A percentile compares a stretch with the other conserved stretches of the same genome.
Evolutionary conservation across 2,113 vertebrate genomes (phyloP).

Genomic region (Chionodraco myersi): DNA sequence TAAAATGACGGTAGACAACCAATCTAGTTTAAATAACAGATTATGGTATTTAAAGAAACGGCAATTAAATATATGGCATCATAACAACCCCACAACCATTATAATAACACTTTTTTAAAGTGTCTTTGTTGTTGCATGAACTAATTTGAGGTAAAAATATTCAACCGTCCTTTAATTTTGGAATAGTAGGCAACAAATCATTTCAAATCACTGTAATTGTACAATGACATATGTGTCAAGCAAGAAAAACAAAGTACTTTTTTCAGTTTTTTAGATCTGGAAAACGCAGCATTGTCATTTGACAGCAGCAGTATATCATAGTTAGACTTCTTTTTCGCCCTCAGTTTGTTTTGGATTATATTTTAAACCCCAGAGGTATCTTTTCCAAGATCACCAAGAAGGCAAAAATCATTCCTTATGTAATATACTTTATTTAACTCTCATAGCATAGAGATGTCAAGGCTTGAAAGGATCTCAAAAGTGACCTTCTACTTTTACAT

Average conservation of each 20-base stretch:
- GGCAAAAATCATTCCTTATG: slow-evolving; percentile 20
- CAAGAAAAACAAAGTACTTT: not conserved
- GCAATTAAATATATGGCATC: not conserved
- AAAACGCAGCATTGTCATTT: slow-evolving; percentile 29
- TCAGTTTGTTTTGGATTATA: slow-evolving; percentile 29
- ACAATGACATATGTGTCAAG: slow-evolving; percentile 23
- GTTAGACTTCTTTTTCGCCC: slow-evolving; percentile 22
- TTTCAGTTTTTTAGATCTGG: slow-evolving; percentile 21
- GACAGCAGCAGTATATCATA: slow-evolving; percentile 36
- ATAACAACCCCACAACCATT: not conserved
- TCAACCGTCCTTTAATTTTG: not conserved
- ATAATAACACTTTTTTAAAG: not conserved
- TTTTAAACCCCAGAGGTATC: slow-evolving; percentile 1
- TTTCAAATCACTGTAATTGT: slow-evolving; percentile 3
- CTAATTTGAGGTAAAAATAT: not conserved
- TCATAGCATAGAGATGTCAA: slow-evolving; percentile 7
- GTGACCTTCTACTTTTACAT: slow-evolving; percentile 23
- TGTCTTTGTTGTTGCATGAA: not conserved
- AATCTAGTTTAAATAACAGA: not conserved
- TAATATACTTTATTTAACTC: not conserved
- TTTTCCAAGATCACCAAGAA: slow-evolving; percentile 25
- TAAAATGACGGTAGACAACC: not conserved
- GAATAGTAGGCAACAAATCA: not conserved
- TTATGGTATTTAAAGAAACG: slow-evolving; percentile 10
- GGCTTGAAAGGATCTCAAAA: slow-evolving; percentile 1